Percentiles rank a stretch among this genome's conserved stretches.
Evolutionary conservation across 35 echinoderm and acorn worm species (phyloP).

Genomic region (Nesometra sesokonis): DNA sequence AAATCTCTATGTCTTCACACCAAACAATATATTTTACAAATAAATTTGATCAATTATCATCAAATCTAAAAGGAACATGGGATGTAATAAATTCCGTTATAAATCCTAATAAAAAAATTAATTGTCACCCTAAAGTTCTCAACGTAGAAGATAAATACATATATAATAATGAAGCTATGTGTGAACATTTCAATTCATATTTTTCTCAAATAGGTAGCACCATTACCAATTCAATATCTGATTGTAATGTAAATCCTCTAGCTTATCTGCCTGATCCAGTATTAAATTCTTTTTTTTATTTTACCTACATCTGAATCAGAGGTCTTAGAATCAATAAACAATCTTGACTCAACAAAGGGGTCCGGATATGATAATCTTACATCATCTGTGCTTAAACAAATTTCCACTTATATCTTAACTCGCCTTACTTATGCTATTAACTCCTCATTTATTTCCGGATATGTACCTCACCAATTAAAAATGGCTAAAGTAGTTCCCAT

Average conservation of each 20-base stretch:
- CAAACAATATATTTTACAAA: not conserved
- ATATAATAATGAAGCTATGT: not conserved
- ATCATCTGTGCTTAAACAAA: not conserved
- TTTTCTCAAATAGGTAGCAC: not conserved
- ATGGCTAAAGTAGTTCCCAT: not conserved
- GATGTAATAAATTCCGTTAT: not conserved
- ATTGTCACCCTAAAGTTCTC: not conserved
- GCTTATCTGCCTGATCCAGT: not conserved
- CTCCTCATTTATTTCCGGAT: not conserved
- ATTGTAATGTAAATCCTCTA: not conserved
- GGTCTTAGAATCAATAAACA: not conserved
- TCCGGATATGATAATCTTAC: not conserved
- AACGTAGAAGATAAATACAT: not conserved
- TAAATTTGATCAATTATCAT: not conserved
- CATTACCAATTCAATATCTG: not conserved
- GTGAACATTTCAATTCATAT: not conserved
- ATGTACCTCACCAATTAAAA: not conserved
- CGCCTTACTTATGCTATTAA: not conserved
- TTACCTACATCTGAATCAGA: not conserved
- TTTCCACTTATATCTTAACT: not conserved
- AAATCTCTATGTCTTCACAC: not conserved
- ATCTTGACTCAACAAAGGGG: not conserved
- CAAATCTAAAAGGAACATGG: not conserved
- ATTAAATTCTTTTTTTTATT: not conserved
- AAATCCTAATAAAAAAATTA: not conserved